phyloP scores from a whole-genome alignment of 2,113 vertebrate genomes.

The Taurulus bubalis region DNA sequence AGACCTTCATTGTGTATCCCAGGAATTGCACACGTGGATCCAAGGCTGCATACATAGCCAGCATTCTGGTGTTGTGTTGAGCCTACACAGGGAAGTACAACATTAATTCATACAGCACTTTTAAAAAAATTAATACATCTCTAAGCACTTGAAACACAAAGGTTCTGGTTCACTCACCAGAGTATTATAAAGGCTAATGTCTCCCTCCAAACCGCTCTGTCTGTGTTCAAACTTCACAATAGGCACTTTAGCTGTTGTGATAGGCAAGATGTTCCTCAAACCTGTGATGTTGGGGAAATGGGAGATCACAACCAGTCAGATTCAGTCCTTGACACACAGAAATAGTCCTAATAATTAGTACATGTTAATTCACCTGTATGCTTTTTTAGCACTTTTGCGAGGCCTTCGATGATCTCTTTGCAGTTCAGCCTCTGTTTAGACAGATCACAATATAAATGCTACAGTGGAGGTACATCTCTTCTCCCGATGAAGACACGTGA shows the following conservation, averaged over 20 bases:
- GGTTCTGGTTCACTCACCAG: slow-evolving; percentile 85
- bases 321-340: background rate
- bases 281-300: slow-evolving; percentile 78
- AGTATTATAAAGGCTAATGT: slow-evolving; percentile 98
- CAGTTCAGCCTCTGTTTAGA: slow-evolving; percentile 93
- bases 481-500: background rate
- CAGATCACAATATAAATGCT: background rate
- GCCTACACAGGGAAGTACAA: slow-evolving; percentile 81
- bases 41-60: slow-evolving; percentile 95
- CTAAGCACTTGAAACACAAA: background rate
- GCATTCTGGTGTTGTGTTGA: slow-evolving; percentile 98
- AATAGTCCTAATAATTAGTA: background rate
- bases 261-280: slow-evolving; percentile 98
- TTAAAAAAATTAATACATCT: background rate
- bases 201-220: slow-evolving; percentile 94
- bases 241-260: slow-evolving; percentile 99
- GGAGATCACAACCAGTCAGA: background rate
- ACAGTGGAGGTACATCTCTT: background rate
- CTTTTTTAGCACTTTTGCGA: slow-evolving; percentile 97
- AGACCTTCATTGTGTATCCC: slow-evolving; percentile 98
- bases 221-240: slow-evolving; percentile 99
- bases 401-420: slow-evolving; percentile 98
- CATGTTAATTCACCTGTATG: slow-evolving; percentile 88
- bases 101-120: background rate
- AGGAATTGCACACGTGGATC: slow-evolving; percentile 95